Percentiles rank a stretch among this genome's conserved stretches.
Evolutionary conservation across 1,140 invertebrate species (phyloP).

Genomic region (Bombus confusus): DNA sequence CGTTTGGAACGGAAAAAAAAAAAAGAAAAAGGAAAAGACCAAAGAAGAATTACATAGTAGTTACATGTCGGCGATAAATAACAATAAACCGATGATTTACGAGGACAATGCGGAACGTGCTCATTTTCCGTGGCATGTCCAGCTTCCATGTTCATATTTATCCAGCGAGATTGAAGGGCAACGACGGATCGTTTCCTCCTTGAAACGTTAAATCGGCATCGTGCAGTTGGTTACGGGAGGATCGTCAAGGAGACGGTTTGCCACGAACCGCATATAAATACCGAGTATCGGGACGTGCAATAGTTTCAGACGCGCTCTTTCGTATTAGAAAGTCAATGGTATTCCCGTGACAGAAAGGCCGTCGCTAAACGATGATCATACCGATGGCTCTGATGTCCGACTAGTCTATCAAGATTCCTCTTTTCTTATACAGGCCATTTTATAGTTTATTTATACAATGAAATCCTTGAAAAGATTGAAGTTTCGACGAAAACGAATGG

Average conservation of each 20-base stretch:
- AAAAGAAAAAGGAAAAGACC: not conserved
- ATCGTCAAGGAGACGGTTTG: constrained; percentile 5
- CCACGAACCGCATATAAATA: constrained; percentile 8
- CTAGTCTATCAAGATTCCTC: too few relatives aligned
- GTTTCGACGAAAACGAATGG: not conserved
- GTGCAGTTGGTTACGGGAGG: not conserved
- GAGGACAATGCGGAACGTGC: not conserved
- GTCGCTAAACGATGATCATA: not conserved
- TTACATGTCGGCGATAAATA: constrained; percentile 11
- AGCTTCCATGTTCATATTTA: not conserved
- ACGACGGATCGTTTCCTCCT: not conserved
- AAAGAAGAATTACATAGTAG: not conserved
- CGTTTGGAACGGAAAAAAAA: too few relatives aligned
- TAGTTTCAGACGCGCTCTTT: not conserved
- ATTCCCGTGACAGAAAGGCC: not conserved
- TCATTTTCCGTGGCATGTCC: not conserved
- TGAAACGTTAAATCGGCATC: not conserved
- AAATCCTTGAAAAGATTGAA: not conserved
- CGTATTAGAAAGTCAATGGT: constrained; percentile 28
- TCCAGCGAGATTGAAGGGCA: constrained; percentile 13
- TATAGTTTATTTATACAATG: not conserved
- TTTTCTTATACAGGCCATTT: too few relatives aligned
- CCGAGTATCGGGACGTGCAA: not conserved
- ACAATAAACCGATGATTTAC: constrained; percentile 22
- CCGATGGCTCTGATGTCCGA: not conserved